These are phyloP conservation scores for Casuarius casuarius DNA, from an alignment of 2,113 vertebrate species.

Conservation along the genomic window DNA sequence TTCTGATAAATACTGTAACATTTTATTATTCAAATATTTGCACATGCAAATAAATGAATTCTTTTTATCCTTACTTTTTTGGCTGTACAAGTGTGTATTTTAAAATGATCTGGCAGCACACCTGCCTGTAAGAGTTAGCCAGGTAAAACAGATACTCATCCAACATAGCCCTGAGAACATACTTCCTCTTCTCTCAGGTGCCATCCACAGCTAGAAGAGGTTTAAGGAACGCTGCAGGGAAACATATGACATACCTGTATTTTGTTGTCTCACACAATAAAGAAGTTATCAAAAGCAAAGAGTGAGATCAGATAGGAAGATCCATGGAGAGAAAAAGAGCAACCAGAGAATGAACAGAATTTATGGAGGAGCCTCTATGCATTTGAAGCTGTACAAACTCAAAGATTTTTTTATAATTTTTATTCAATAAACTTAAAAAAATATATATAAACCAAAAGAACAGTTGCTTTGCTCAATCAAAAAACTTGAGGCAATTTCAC, in stretches of 20 bases:
- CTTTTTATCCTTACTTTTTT: background rate
- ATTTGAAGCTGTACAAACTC: background rate
- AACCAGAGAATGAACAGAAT: background rate
- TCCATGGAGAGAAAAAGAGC: background rate
- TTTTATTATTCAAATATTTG: background rate
- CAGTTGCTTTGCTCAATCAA: background rate
- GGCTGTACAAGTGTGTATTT: background rate
- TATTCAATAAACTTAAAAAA: background rate
- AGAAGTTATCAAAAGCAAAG: background rate
- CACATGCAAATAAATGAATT: background rate
- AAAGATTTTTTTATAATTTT: background rate
- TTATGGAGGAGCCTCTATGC: background rate
- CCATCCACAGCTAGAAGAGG: background rate
- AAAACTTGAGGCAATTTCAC: background rate
- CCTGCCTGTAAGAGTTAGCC: accelerated
- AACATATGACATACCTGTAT: background rate
- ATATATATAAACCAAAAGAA: background rate
- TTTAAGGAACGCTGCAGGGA: background rate
- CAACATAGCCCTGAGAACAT: background rate
- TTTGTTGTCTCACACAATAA: background rate
- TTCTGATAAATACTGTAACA: background rate
- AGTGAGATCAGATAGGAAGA: background rate
- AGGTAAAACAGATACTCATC: background rate
- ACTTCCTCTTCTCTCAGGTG: background rate
- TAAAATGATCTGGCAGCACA: background rate